Evolutionary conservation across 2,888 invertebrate species (phyloP).

Genomic region (Odontocerum albicorne): DNA sequence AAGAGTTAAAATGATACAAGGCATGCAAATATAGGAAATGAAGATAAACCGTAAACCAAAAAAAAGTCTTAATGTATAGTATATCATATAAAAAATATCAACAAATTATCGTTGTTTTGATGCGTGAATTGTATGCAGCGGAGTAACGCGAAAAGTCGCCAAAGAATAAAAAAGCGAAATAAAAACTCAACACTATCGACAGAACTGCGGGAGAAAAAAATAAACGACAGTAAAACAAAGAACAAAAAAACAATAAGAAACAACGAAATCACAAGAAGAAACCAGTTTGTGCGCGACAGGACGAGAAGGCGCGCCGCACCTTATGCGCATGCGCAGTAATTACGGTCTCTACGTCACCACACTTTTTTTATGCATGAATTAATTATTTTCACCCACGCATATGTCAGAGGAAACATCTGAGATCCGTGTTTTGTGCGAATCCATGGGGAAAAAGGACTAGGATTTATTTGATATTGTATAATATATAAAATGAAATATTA

Average conservation of each 20-base stretch:
- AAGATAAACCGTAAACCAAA: too few species aligned
- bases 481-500: too few species aligned
- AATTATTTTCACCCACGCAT: background rate
- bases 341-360: background rate
- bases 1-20: too few species aligned
- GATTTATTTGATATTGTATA: too few species aligned
- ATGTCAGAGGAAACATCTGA: background rate
- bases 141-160: constrained; percentile 2
- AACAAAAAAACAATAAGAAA: constrained; percentile 28
- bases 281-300: constrained; percentile 22
- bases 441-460: too few species aligned
- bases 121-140: too few species aligned
- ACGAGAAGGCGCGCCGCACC: constrained; percentile 11
- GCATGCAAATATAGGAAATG: too few species aligned
- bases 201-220: constrained; percentile 17
- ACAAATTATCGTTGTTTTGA: too few species aligned
- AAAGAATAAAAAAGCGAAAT: constrained; percentile 4
- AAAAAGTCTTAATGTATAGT: too few species aligned
- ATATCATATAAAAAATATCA: too few species aligned
- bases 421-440: too few species aligned
- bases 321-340: constrained; percentile 8
- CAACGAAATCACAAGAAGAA: constrained; percentile 24
- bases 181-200: constrained; percentile 16
- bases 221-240: constrained; percentile 28
- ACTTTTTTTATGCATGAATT: background rate